Percentiles rank a stretch among this genome's conserved stretches.
These are phyloP conservation scores for Agrochola lota DNA, from an alignment of 2,888 invertebrate species.

Conservation along the genomic window DNA sequence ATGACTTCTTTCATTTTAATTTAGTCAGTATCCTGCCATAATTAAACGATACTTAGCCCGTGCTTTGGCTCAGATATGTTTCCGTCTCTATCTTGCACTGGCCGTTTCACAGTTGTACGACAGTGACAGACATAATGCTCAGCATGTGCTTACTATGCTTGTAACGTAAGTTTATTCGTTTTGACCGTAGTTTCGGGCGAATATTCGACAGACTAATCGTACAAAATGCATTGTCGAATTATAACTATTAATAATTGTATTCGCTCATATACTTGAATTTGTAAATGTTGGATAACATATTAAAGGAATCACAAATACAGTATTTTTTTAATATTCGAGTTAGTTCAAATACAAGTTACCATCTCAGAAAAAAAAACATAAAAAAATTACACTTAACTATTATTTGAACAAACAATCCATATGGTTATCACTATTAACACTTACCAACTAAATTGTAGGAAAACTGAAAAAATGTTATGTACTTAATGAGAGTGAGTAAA, in stretches of 20 bases:
- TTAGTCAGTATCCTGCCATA: neutral
- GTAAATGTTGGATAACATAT: constrained; percentile 20
- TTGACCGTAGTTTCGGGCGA: neutral
- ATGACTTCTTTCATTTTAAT: neutral
- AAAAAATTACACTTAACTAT: constrained; percentile 53
- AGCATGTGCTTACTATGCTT: neutral
- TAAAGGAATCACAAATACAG: constrained; percentile 6
- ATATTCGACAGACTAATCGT: constrained; percentile 4
- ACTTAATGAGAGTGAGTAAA: constrained; percentile 4
- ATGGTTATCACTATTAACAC: constrained; percentile 34
- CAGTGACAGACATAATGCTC: neutral
- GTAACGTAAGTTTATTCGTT: neutral
- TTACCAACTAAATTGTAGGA: constrained; percentile 48
- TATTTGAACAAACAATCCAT: constrained; percentile 41
- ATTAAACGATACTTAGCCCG: no score
- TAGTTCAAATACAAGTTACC: constrained; percentile 45
- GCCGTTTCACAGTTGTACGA: neutral
- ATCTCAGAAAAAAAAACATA: constrained; percentile 15
- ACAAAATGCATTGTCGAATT: constrained; percentile 15
- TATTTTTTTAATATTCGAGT: constrained; percentile 44
- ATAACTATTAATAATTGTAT: neutral
- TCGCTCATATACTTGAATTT: constrained; percentile 1
- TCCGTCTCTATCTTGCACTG: neutral
- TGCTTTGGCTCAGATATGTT: neutral
- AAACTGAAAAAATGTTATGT: constrained; percentile 34